Percentiles rank a stretch among this genome's conserved stretches.
phyloP scores from a whole-genome alignment of 2,113 vertebrate genomes.

The Cariama cristata region DNA sequence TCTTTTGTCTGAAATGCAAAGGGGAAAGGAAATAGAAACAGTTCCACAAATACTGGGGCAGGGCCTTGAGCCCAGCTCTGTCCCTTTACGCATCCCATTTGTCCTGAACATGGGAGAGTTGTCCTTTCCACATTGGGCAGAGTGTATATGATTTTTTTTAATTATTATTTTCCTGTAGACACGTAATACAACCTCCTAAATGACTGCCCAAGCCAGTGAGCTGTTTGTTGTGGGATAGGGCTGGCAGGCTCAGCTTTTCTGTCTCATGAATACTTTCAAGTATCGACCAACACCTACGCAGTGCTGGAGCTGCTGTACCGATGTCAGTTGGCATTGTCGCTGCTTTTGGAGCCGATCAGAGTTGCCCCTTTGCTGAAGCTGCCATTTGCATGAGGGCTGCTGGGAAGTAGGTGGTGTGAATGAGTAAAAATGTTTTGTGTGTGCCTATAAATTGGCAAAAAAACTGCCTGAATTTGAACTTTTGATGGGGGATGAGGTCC shows the following conservation, averaged over 20 bases:
- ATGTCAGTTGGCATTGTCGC: not conserved
- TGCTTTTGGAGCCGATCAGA: not conserved
- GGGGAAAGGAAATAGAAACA: not conserved
- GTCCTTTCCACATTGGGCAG: not conserved
- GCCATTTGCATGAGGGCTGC: rapidly evolving
- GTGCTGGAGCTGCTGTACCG: not conserved
- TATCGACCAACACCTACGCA: rapidly evolving
- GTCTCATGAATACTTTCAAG: rapidly evolving
- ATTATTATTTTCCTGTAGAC: not conserved
- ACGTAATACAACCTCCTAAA: not conserved
- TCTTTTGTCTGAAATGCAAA: not conserved
- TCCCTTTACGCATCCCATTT: rapidly evolving
- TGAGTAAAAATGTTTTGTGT: not conserved
- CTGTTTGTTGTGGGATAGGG: not conserved
- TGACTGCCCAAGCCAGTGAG: not conserved
- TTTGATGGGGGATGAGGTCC: not conserved
- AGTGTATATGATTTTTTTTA: not conserved
- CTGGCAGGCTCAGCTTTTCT: not conserved
- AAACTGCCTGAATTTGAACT: not conserved
- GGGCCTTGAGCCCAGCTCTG: not conserved
- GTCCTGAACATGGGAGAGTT: not conserved
- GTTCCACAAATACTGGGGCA: not conserved
- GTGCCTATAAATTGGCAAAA: not conserved
- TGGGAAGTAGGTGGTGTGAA: not conserved
- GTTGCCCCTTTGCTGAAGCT: not conserved